Evolutionary conservation across 1,140 invertebrate species (phyloP).

Genomic region (Formica exsecta): DNA sequence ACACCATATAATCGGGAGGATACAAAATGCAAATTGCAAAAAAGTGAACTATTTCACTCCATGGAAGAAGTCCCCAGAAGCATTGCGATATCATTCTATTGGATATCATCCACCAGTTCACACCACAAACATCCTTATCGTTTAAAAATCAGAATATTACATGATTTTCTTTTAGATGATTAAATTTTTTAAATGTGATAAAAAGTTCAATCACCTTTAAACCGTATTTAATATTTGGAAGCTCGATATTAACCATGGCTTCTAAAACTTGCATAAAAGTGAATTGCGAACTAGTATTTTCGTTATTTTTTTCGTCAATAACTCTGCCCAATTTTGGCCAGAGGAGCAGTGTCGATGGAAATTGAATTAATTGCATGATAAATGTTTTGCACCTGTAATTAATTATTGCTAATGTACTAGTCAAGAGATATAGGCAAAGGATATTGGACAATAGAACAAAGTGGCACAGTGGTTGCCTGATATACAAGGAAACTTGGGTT

Average conservation of each 20-base stretch:
- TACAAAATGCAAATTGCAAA: conserved; percentile 83
- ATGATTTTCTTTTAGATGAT: conserved; percentile 21
- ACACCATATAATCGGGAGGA: conserved; percentile 83
- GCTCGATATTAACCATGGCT: conserved; percentile 80
- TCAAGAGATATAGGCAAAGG: too few relatives aligned
- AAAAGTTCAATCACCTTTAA: conserved; percentile 77
- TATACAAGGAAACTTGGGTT: too few relatives aligned
- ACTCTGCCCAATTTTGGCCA: conserved; percentile 80
- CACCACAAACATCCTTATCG: conserved; percentile 79
- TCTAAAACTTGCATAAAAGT: conserved; percentile 82
- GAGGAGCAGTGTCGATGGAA: conserved; percentile 82
- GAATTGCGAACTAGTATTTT: conserved; percentile 78
- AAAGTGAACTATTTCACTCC: conserved; percentile 84
- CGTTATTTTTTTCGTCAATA: conserved; percentile 78
- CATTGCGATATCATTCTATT: conserved; percentile 81
- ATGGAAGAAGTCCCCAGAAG: conserved; percentile 84
- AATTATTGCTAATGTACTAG: conserved; percentile 46
- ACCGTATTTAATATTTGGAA: conserved; percentile 79
- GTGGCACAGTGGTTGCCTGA: too few relatives aligned
- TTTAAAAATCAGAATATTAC: conserved; percentile 63
- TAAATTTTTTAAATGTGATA: conserved; percentile 7
- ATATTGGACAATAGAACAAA: too few relatives aligned
- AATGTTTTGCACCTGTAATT: conserved; percentile 82
- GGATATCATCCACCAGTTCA: conserved; percentile 85
- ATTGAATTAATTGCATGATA: conserved; percentile 80